A percentile compares a stretch with the other conserved stretches of the same genome.
These are phyloP conservation scores for Drosophila peninsularis DNA, from an alignment of 2,888 invertebrate species.

Conservation along the genomic window DNA sequence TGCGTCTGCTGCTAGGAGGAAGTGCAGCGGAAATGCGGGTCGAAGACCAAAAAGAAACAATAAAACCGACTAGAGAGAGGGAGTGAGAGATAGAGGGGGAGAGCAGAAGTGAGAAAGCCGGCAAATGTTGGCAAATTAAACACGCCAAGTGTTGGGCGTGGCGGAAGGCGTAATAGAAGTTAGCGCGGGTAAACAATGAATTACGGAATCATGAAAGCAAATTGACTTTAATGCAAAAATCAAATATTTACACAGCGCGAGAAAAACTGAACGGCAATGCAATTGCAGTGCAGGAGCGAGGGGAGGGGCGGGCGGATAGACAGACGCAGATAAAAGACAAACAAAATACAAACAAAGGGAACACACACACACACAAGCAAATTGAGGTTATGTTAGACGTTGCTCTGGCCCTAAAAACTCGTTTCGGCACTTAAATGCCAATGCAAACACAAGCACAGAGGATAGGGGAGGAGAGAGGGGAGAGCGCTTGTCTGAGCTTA, in stretches of 20 bases:
- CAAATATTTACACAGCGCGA: conserved; percentile 84
- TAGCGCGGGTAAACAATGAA: conserved; percentile 84
- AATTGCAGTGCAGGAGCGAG: conserved; percentile 57
- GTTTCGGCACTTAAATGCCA: conserved; percentile 78
- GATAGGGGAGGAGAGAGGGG: conserved; percentile 11
- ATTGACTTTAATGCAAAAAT: conserved; percentile 85
- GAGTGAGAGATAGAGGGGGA: background rate
- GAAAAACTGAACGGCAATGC: conserved; percentile 63
- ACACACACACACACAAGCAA: conserved; percentile 56
- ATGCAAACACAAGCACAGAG: conserved; percentile 55
- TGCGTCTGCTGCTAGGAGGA: conserved; percentile 49
- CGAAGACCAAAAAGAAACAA: conserved; percentile 66
- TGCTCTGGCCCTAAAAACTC: conserved; percentile 57
- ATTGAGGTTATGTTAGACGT: conserved; percentile 74
- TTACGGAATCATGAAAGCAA: conserved; percentile 85
- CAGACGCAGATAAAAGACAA: conserved; percentile 41
- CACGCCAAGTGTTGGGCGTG: conserved; percentile 46
- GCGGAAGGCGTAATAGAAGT: conserved; percentile 77
- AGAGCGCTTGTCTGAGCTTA: conserved; percentile 37
- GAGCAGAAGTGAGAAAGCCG: conserved; percentile 14
- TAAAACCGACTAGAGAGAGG: conserved; percentile 41
- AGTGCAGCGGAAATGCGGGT: conserved; percentile 77
- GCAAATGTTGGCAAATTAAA: conserved; percentile 78
- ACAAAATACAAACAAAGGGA: conserved; percentile 46
- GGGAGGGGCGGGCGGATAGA: conserved; percentile 10